Base-by-base conservation (phyloP, 1,140 invertebrate species). In the Portunus trituberculatus region DNA sequence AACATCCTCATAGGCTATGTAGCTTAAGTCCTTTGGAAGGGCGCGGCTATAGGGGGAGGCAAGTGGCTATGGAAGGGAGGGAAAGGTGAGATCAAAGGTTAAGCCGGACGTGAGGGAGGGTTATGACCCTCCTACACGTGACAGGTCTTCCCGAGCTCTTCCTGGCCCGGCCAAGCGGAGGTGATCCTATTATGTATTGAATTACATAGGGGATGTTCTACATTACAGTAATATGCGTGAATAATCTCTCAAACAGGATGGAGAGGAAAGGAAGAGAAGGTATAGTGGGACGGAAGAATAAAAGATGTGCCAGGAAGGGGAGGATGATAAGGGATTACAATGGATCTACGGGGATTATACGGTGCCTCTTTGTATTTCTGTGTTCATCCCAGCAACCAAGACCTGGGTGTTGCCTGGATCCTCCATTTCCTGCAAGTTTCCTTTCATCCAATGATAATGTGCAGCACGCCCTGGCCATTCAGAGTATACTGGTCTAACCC, bases 181-280 rank as follows among this genome's bases (percentile, higher is more conserved):
- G 86, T 88, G 86, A 88, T 88, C 86, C 86, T 88, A 12, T 88
- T 88, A 88, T 88, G 86, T 88, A 32, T 88, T 88, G 86, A 88
- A 88, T 88, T 88, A 39, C 45, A 20, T 39, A 88, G n/a, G 86
- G 86, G 86, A 88, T 88, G 86, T 88, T 88, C 31, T 88, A 46
- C 86, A 88, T 88, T 88, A 88, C 86, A 8, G 20, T 76, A 76
- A 76, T 76, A 76, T 76, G 20, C 67, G 20, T 76, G 67, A 76
- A 76, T 76, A 76, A 76, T 76, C 67, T 7, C 6, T 20, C 67
- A 76, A 76, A 76, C 67, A 76, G 67, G 67, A 76, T 76, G 67
- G 6, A n/a, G 16, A n/a, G 67, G 67, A n/a, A 7, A n/a, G 67
- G 52, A 20, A 59, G 67, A 76, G 20, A 76, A n/a, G 16, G 67